Base-by-base conservation (phyloP, 2,113 vertebrate species). In the Electrona antarctica region DNA sequence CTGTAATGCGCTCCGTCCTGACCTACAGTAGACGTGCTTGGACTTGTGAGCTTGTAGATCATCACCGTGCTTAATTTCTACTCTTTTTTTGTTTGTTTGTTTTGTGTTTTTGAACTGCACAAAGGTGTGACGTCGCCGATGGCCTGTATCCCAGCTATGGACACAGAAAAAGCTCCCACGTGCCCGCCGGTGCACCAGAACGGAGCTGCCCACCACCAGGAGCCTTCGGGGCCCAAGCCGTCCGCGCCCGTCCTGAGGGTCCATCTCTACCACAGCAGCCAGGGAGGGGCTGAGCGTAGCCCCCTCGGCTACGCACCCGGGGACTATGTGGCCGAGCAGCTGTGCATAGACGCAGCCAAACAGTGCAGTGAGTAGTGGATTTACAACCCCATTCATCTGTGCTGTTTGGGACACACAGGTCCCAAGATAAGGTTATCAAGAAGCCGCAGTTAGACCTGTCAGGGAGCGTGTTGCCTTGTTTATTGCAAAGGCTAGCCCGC, bases 251-350 rank as follows among this genome's bases (percentile, higher is more conserved):
- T 92, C 51, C 90, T 99, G 73, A 93, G 92, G 67, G 91, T 98
- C 64, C 94, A 95, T 73, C 93, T 98, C 61, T 98, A 98, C 89
- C 91, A 95, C 85, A 69, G 74, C 74, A 69, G 67, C 64, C 91
- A 93, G 73, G 94, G 84, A 66, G 72, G 91, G 80, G 75, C 63
- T 69, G n/a, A 93, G 87, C 28, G 84, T 76, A 88, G 90, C 75
- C 89, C 90, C 54, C 90, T 98, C 67, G 87, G 83, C 4, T 97
- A 95, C 90, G 92, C 95, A 67, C 73, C 90, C 50, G 97, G 96
- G 60, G 92, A 96, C 50, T 96, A 98, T 74, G 85, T 95, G 77
- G 94, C 95, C 0, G 97, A 99, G 90, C 96, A 98, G 73, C 92
- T 99, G 73, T 98, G 96, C 11, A 69, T 96, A 72, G 87, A 92